Conservation (phyloP, 2,888 invertebrate species). For the Cosmia pyralina region DNA sequence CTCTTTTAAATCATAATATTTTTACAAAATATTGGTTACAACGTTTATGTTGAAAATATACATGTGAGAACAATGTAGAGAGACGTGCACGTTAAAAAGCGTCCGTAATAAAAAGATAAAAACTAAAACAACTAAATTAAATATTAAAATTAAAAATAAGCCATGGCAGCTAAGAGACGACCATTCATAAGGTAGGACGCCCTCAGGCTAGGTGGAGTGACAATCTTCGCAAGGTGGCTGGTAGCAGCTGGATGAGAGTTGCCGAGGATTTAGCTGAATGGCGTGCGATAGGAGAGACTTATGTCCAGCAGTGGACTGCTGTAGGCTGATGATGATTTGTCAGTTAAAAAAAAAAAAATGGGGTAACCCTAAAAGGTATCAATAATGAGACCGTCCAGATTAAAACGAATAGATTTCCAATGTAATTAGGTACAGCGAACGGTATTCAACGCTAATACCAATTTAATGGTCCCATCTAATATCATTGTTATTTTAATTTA, state of each 20-base stretch:
- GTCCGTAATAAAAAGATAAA: too few relatives aligned
- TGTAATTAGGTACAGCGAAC: neutral
- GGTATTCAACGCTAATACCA: neutral
- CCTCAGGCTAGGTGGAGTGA: neutral
- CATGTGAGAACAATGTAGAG: too few relatives aligned
- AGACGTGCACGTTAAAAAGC: too few relatives aligned
- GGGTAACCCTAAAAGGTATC: constrained; percentile 20
- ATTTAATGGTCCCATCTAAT: constrained; percentile 5
- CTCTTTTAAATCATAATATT: too few relatives aligned
- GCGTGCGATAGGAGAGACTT: neutral
- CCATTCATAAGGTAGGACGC: too few relatives aligned
- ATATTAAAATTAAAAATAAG: too few relatives aligned
- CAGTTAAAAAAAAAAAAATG: neutral
- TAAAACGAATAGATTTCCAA: constrained; percentile 25
- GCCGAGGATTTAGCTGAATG: neutral
- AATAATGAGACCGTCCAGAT: constrained; percentile 21
- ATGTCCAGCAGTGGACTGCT: neutral
- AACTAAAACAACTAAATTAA: too few relatives aligned
- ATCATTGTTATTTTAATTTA: constrained; percentile 11
- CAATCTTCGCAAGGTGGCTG: neutral
- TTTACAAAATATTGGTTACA: too few relatives aligned
- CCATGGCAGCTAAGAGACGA: too few relatives aligned
- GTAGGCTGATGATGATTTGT: neutral
- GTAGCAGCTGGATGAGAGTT: neutral
- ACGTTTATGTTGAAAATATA: too few relatives aligned